Percentiles rank a stretch among this genome's conserved stretches.
Evolutionary conservation across 1,140 invertebrate genomes (phyloP).

Genomic region (Drosophila bifasciata): DNA sequence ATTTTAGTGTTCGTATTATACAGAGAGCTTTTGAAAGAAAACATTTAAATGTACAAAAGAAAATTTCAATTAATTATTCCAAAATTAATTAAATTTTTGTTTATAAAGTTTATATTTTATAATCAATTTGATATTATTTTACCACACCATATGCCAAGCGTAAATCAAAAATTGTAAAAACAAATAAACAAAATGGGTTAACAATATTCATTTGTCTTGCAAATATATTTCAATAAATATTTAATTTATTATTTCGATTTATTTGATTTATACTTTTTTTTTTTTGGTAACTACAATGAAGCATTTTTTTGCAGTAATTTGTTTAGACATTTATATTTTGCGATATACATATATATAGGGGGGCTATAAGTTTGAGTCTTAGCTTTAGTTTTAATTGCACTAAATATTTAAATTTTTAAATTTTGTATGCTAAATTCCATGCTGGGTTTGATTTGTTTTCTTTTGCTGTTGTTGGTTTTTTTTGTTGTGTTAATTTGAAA

Average conservation of each 20-base stretch:
- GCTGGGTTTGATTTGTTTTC: conserved; percentile 6
- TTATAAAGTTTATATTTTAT: conserved; percentile 3
- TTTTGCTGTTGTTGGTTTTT: too few species aligned
- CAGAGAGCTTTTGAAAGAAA: conserved; percentile 47
- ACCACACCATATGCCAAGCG: conserved; percentile 81
- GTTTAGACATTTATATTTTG: conserved; percentile 61
- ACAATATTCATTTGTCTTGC: conserved; percentile 39
- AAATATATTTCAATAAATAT: conserved; percentile 37
- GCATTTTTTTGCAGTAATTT: conserved; percentile 49
- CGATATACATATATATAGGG: conserved; percentile 8
- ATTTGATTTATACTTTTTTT: conserved; percentile 15
- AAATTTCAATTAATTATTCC: conserved; percentile 25
- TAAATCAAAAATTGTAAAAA: conserved; percentile 25
- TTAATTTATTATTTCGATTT: conserved; percentile 11
- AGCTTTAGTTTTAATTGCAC: conserved; percentile 68
- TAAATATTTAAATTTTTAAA: conserved; percentile 59
- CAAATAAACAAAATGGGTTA: conserved; percentile 9
- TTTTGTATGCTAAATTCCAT: conserved; percentile 38
- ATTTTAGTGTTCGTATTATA: conserved; percentile 43
- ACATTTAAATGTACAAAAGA: conserved; percentile 69
- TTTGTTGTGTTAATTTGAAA: conserved; percentile 24
- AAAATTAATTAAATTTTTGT: conserved; percentile 13
- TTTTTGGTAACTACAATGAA: conserved; percentile 68
- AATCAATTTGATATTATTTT: conserved; percentile 59
- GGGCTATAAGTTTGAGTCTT: conserved; percentile 59